phyloP scores from a whole-genome alignment of 2,888 invertebrate genomes.

The Drosophila subsilvestris region DNA sequence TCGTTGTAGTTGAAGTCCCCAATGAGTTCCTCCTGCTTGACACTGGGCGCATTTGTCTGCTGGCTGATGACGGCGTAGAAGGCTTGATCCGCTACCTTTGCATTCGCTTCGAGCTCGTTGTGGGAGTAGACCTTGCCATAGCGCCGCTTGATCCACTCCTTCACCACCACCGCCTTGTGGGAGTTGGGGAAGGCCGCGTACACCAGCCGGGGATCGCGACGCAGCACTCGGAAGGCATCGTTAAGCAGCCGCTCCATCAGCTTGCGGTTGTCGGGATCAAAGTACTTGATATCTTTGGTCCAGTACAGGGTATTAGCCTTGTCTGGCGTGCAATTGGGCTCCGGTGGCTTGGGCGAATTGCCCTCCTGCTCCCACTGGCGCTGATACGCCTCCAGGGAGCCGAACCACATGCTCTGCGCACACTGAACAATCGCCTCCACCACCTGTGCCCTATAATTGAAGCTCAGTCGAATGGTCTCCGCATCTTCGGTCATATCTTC shows the following conservation, averaged over 20 bases:
- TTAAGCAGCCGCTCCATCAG: conserved; percentile 50
- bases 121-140: conserved; percentile 52
- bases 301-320: neutral
- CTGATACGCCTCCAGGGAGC: conserved; percentile 11
- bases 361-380: neutral
- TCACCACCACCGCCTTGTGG: conserved; percentile 53
- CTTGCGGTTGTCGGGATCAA: conserved; percentile 50
- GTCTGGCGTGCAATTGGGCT: neutral
- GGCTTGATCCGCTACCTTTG: neutral
- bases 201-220: conserved; percentile 64
- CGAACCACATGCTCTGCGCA: conserved; percentile 33
- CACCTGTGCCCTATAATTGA: conserved; percentile 10
- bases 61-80: neutral
- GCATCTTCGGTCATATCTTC: neutral
- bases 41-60: neutral
- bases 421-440: conserved; percentile 33
- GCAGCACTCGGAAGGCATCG: conserved; percentile 47
- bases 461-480: neutral
- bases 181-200: conserved; percentile 63
- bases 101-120: conserved; percentile 23
- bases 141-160: conserved; percentile 58
- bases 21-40: neutral
- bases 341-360: neutral
- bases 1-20: neutral
- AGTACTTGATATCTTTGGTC: conserved; percentile 1